These are phyloP conservation scores for Anthophora plumipes DNA, from an alignment of 2,888 invertebrate species.

Conservation along the genomic window DNA sequence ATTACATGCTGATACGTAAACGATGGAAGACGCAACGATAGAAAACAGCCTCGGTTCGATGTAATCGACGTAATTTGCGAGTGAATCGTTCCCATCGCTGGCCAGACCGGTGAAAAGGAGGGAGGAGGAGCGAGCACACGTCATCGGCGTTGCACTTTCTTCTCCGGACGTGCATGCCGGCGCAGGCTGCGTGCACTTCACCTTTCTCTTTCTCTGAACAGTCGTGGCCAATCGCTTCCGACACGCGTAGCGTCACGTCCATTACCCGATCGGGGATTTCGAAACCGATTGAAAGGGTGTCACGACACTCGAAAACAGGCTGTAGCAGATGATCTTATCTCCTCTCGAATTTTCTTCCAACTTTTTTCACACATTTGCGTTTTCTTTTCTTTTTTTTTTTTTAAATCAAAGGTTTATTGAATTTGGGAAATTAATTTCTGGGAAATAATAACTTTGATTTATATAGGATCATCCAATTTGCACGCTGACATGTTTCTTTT, in stretches of 20 bases:
- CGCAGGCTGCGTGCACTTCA: slow-evolving; percentile 77
- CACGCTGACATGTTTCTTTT: no score
- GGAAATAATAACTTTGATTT: no score
- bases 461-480: no score
- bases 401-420: no score
- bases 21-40: no score
- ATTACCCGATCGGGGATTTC: slow-evolving; percentile 21
- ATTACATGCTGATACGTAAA: no score
- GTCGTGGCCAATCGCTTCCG: slow-evolving; percentile 70
- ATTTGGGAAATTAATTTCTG: no score
- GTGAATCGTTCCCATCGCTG: slow-evolving; percentile 43
- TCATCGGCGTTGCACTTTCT: slow-evolving; percentile 81
- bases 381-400: no score
- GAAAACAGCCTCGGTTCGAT: background rate
- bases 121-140: slow-evolving; percentile 61
- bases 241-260: slow-evolving; percentile 42
- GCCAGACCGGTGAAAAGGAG: slow-evolving; percentile 14
- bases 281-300: slow-evolving; percentile 14
- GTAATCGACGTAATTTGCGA: background rate
- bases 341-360: background rate
- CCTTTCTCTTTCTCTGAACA: slow-evolving; percentile 81
- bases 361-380: background rate
- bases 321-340: background rate
- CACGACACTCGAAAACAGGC: background rate
- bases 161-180: slow-evolving; percentile 66